Evolutionary conservation across 2,888 invertebrate genomes (phyloP).

Genomic region (Mythimna vitellina): DNA sequence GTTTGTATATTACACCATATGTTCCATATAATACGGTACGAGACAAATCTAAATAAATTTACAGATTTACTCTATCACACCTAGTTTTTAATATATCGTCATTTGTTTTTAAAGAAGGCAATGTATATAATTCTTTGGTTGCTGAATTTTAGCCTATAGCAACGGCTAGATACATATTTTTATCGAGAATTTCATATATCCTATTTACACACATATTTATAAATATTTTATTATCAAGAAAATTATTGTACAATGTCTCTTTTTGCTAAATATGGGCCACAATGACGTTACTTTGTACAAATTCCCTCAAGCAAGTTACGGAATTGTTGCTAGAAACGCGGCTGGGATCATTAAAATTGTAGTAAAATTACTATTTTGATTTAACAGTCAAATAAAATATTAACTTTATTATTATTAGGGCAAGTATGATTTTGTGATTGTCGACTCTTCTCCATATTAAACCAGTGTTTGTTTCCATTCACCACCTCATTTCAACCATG

Average conservation of each 20-base stretch:
- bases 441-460: background rate
- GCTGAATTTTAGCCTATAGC: background rate
- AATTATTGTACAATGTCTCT: background rate
- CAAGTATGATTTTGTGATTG: background rate
- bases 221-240: background rate
- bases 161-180: background rate
- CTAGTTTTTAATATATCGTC: conserved; percentile 28
- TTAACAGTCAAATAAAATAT: too few species aligned
- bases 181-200: background rate
- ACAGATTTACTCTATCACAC: conserved; percentile 33
- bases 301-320: background rate
- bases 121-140: too few species aligned
- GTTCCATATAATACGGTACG: background rate
- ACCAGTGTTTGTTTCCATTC: too few species aligned
- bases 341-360: too few species aligned
- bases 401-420: too few species aligned
- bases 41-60: conserved; percentile 22
- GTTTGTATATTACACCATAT: background rate
- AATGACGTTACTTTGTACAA: background rate
- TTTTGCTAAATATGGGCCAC: background rate
- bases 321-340: background rate
- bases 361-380: too few species aligned
- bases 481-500: too few species aligned
- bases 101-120: conserved; percentile 8
- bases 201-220: background rate